Base-by-base conservation (phyloP, 2,888 invertebrate species). In the Agelastica alni region DNA sequence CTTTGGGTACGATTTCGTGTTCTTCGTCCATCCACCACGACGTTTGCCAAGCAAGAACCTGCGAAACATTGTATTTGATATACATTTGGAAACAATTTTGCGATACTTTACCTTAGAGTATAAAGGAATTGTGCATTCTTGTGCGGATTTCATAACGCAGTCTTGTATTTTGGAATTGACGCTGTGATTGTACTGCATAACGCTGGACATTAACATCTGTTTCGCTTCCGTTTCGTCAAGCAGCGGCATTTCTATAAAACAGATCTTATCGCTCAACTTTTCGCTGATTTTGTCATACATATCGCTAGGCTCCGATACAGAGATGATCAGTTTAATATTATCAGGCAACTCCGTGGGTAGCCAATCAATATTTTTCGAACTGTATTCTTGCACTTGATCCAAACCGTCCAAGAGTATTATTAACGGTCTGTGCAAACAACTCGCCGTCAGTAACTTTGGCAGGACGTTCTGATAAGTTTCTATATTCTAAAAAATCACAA, bases 361-460 rank as follows among this genome's bases (percentile, higher is more conserved):
- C 93, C 93, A 93, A 58, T 85, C 80, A 28, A 89, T 80, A 56
- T 83, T 83, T 12, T 82, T 79, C 55, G 85, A 79, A 46, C 85
- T 85, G 69, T 83, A 76, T 37, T 67, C 60, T 60, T 72, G 75
- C 51, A 85, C 80, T 71, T 85, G 84, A 70, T 89, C 88, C 34
- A 92, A 79, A 0, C 90, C 91, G 70, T 92, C 92, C 62, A 93
- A 82, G 43, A 90, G 80, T 59, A 93, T 80, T 45, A 91, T 80
- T 53, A 89, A 77, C 39, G 85, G 82, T 61, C 85, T 80, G 69
- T 81, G 74, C 32, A 82, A 75, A 53, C 82, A 80, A 70, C 81
- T 76, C 41, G 81, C 80, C 7, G 78, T 74, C 64, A 86, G 75
- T 58, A 85, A 74, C 52, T 75, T 75, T 12, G 81, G 79, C 58